These are phyloP conservation scores for Sebastes iracundus DNA, from an alignment of 2,797 vertebrate genomes.

Conservation along the genomic window DNA sequence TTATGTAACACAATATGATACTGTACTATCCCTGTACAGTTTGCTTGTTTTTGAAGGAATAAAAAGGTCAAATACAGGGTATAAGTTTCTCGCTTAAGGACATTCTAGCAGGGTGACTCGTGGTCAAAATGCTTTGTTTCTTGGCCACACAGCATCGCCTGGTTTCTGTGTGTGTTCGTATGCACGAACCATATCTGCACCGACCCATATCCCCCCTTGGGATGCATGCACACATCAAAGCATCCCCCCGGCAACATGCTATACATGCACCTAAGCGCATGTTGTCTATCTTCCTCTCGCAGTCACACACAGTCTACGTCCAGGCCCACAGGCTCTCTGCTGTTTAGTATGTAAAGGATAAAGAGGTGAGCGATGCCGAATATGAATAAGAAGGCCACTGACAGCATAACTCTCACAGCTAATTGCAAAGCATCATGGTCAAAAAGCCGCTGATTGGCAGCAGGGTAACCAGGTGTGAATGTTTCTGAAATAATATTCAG, in stretches of 20 bases:
- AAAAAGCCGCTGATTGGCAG: slow-evolving; percentile 9
- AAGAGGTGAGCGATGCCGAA: slow-evolving; percentile 17
- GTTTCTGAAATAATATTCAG: slow-evolving; percentile 33
- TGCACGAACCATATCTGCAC: slow-evolving; percentile 19
- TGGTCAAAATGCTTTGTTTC: slow-evolving; percentile 29
- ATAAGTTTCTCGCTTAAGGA: slow-evolving; percentile 28
- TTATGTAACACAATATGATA: slow-evolving; percentile 28
- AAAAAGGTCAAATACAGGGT: slow-evolving; percentile 33
- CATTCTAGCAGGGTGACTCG: not conserved
- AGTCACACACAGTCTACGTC: not conserved
- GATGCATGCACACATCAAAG: slow-evolving; percentile 41
- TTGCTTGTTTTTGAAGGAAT: not conserved
- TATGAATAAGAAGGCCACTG: not conserved
- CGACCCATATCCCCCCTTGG: slow-evolving; percentile 22
- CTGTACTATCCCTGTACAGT: not conserved
- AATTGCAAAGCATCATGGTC: slow-evolving; percentile 25
- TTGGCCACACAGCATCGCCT: not conserved
- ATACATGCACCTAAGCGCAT: slow-evolving; percentile 24
- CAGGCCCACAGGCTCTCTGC: slow-evolving; percentile 27
- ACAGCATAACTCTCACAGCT: slow-evolving; percentile 6
- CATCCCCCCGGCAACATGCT: not conserved
- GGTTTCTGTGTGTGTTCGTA: not conserved
- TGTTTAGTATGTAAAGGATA: slow-evolving; percentile 44
- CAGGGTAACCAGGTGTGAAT: slow-evolving; percentile 33
- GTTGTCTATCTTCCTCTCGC: slow-evolving; percentile 20